Evolutionary conservation across 2,113 vertebrate species (phyloP).

Genomic region (Odobenus rosmarus): DNA sequence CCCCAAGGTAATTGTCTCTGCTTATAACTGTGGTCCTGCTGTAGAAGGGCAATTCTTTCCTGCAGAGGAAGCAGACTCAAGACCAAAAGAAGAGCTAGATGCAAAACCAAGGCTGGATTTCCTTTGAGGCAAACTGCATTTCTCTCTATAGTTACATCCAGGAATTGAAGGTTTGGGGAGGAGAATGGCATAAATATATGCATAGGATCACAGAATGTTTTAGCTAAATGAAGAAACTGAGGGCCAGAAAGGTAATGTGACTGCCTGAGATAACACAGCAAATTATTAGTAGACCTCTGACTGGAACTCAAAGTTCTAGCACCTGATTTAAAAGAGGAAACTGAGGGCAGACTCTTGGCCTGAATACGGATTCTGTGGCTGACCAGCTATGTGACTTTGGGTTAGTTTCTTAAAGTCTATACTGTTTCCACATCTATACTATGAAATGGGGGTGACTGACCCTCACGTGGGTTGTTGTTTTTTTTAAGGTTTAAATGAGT

Average conservation of each 20-base stretch:
- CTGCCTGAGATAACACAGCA: background rate
- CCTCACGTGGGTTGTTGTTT: background rate
- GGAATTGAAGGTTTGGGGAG: background rate
- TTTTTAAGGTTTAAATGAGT: conserved; percentile 3
- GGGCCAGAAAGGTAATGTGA: background rate
- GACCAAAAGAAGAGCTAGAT: background rate
- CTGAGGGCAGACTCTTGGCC: background rate
- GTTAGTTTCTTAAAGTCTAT: background rate
- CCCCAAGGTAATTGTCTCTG: background rate
- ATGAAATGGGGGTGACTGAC: background rate
- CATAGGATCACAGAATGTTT: background rate
- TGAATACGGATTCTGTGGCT: background rate
- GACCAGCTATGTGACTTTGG: background rate
- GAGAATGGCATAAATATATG: background rate
- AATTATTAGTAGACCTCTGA: background rate
- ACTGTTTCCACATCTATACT: background rate
- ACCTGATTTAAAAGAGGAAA: background rate
- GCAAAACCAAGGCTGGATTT: background rate
- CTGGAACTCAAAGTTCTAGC: background rate
- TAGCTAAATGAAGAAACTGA: conserved; percentile 9
- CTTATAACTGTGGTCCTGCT: background rate
- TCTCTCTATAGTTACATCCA: background rate
- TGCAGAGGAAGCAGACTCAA: background rate
- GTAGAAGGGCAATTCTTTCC: background rate
- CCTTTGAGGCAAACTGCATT: background rate